Base-by-base conservation (phyloP, 64 coral and sea anemone species). In the Dendrophyllia cribrosa region DNA sequence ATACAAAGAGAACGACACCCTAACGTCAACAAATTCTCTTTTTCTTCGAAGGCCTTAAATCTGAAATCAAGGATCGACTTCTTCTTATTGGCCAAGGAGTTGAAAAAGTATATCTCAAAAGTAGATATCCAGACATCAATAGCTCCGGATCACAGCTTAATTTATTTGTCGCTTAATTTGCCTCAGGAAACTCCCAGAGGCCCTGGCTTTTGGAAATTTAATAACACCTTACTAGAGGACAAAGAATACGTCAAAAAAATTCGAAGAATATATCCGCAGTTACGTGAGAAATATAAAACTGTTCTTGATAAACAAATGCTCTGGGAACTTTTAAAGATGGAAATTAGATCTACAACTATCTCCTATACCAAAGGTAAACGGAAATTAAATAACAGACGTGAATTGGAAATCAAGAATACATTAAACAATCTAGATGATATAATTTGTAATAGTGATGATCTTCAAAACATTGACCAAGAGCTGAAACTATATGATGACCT, bases 141-240 rank as follows among this genome's bases (percentile, higher is more conserved):
- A 21, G 66, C 66, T 23, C 66, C 66, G 22, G 66, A 68, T 23
- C 66, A 68, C 21, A 68, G 9, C 3, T 23, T 68, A 23, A 68
- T 68, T 23, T 68, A 23, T 24, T 5, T 68, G 9, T 24, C 66
- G 4, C n/a, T 68, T 21, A n/a, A 68, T 23, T 68, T 4, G 66
- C 20, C 19, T 21, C 4, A 68, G 4, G 66, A 68, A 21, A 68
- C 66, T 23, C 21, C 66, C 19, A 68, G 66, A 68, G 66, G 66
- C 66, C 66, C 66, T 6, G 66, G 66, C 20, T 68, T 68, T 23
- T 68, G 66, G 66, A 68, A 68, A 68, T 68, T 68, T 68, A 58
- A 58, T 68, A 68, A 68, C 21, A 68, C 4, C 19, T 68, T 68
- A 23, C n/a, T n/a, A n/a, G n/a, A n/a, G n/a, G n/a, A n/a, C n/a